Base-by-base conservation (phyloP, 1,140 invertebrate species). In the Heliconius eleuchia region DNA sequence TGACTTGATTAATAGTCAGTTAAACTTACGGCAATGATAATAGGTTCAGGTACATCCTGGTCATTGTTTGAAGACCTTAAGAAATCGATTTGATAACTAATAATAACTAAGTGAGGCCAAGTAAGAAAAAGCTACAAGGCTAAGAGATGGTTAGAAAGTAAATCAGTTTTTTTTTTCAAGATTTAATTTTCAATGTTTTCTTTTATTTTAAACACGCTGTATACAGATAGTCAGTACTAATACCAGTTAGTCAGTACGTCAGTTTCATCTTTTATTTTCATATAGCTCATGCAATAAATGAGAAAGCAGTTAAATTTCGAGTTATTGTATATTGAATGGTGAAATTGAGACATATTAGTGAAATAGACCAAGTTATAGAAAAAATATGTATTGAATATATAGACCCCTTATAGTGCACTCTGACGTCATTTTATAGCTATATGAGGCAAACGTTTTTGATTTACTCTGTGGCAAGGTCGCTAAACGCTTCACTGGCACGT, bases 381-480 rank as follows among this genome's bases (percentile, higher is more conserved):
- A 13, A 46, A 16, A 13, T 46, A 46, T 3, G 13, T 46, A 46
- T 46, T 46, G 13, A 13, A 46, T 46, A 46, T 46, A 46, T 16
- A 46, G 42, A 4, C 11, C 13, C 13, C 42, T 46, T 46, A 4
- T 46, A 46, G 13, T 16, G 3, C 16, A 3, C 3, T 3, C 0
- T 46, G 42, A 46, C 42, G 42, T 46, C 42, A 46, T 16, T 46
- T 46, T 19, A 19, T 19, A 52, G 50, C 1, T 19, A 18, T 52
- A 19, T 19, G 50, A 77, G 79, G 79, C 70, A 80, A 78, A 50
- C 70, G 77, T 79, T 82, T 84, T 79, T 80, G 82, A 83, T 85
- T 57, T 55, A 79, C 79, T 81, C 60, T 46, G 66, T 30, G 42
- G 73, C 84, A 85, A 85, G 84, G 84, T 77, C 84, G 74, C 52